Evolutionary conservation across 2,888 invertebrate species (phyloP).

Genomic region (Macrophya annulata): DNA sequence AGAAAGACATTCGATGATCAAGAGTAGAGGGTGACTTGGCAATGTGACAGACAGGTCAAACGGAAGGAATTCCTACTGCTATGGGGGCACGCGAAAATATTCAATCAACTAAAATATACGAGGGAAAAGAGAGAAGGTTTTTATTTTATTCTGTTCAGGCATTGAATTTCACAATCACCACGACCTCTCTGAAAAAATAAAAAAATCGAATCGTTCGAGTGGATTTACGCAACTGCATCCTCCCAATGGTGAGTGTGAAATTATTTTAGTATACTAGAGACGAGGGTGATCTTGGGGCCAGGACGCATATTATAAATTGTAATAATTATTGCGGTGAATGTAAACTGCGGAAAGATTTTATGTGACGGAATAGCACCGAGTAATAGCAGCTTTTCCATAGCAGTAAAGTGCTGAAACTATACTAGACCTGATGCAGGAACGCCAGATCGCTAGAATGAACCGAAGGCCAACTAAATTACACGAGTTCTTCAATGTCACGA

Average conservation of each 20-base stretch:
- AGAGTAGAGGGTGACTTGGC: constrained; percentile 24
- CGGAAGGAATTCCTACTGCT: constrained; percentile 45
- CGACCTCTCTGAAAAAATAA: background rate
- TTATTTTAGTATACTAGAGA: background rate
- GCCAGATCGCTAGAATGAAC: constrained; percentile 48
- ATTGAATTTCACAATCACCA: constrained; percentile 30
- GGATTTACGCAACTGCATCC: constrained; percentile 43
- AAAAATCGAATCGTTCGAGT: constrained; percentile 28
- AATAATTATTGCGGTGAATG: background rate
- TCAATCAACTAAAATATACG: constrained; percentile 17
- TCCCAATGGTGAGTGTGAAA: constrained; percentile 32
- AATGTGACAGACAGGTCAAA: constrained; percentile 45
- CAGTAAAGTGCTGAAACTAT: background rate
- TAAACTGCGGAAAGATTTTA: background rate
- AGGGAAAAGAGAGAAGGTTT: background rate
- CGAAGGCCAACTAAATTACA: constrained; percentile 55
- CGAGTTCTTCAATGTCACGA: constrained; percentile 54
- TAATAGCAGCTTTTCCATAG: background rate
- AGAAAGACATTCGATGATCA: constrained; percentile 10
- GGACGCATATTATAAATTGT: background rate
- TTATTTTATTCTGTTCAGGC: constrained; percentile 28
- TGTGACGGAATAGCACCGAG: too few species aligned
- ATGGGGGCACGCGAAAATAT: constrained; percentile 26
- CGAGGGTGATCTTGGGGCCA: constrained; percentile 16
- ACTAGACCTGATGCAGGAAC: background rate